Percentiles rank a stretch among this genome's conserved stretches.
These are phyloP conservation scores for Corythucha ciliata DNA, from an alignment of 2,888 invertebrate species.

Conservation along the genomic window DNA sequence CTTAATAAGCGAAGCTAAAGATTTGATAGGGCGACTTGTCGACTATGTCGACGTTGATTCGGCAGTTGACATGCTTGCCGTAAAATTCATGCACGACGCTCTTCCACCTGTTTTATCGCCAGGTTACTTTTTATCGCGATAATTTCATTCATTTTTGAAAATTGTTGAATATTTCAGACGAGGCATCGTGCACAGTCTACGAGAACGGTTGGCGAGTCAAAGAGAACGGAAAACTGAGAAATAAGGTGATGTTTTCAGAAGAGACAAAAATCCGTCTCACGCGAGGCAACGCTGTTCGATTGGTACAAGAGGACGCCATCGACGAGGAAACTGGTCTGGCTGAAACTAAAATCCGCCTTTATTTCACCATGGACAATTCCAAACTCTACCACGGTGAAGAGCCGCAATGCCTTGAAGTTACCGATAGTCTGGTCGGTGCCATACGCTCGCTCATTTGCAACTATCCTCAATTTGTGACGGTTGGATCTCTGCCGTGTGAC, in stretches of 20 bases:
- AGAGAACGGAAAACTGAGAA: conserved; percentile 44
- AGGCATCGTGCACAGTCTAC: conserved; percentile 59
- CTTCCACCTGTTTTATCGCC: conserved; percentile 69
- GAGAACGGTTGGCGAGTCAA: conserved; percentile 62
- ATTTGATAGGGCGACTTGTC: conserved; percentile 51
- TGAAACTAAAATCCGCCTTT: conserved; percentile 49
- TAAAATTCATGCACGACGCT: conserved; percentile 73
- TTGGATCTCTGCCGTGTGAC: conserved; percentile 60
- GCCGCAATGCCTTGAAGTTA: conserved; percentile 64
- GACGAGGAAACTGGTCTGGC: conserved; percentile 34
- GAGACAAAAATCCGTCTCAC: conserved; percentile 54
- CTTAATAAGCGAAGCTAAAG: conserved; percentile 48
- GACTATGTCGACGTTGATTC: conserved; percentile 59
- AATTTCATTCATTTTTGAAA: conserved; percentile 22
- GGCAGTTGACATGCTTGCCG: conserved; percentile 79
- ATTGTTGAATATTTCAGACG: conserved; percentile 42
- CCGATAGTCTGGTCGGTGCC: conserved; percentile 51
- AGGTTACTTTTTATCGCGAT: conserved; percentile 37
- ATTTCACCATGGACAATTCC: conserved; percentile 77
- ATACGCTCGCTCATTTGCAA: conserved; percentile 58
- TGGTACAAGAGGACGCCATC: conserved; percentile 54
- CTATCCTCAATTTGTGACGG: conserved; percentile 68
- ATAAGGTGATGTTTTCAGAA: conserved; percentile 56
- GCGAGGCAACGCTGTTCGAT: conserved; percentile 44
- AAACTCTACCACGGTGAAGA: conserved; percentile 76